These are phyloP conservation scores for Cnemophilus loriae DNA, from an alignment of 2,113 vertebrate genomes.

Conservation along the genomic window DNA sequence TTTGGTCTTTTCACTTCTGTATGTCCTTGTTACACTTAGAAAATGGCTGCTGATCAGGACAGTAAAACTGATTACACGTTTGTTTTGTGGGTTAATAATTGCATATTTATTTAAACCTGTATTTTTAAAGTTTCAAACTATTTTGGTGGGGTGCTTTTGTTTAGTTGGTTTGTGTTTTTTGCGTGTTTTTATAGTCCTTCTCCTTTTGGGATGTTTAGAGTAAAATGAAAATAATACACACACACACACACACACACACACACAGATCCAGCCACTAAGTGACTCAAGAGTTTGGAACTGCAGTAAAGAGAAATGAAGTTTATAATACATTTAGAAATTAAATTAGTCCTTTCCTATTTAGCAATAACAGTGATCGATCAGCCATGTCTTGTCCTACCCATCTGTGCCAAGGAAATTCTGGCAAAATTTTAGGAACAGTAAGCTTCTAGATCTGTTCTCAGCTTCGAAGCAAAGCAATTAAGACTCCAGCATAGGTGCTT, in stretches of 20 bases:
- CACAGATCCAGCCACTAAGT: not conserved
- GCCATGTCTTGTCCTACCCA: not conserved
- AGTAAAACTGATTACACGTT: not conserved
- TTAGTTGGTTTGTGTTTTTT: not conserved
- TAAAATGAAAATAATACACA: not conserved
- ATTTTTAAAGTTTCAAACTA: not conserved
- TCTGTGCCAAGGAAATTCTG: not conserved
- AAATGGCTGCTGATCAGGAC: not conserved
- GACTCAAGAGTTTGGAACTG: not conserved
- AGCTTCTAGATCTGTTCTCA: not conserved
- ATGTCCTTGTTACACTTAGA: not conserved
- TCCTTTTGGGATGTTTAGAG: not conserved
- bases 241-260: accelerated
- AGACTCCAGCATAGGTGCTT: not conserved
- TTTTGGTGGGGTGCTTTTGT: not conserved
- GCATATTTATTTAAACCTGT: not conserved
- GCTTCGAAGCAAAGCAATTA: not conserved
- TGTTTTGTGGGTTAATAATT: not conserved
- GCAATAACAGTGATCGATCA: not conserved
- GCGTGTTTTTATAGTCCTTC: not conserved
- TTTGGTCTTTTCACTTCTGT: not conserved
- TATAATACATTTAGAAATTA: not conserved
- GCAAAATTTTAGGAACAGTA: not conserved
- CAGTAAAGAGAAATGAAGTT: not conserved
- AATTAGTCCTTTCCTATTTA: not conserved